Evolutionary conservation across 2,888 invertebrate species (phyloP).

Genomic region (Caenorhabditis wallacei): DNA sequence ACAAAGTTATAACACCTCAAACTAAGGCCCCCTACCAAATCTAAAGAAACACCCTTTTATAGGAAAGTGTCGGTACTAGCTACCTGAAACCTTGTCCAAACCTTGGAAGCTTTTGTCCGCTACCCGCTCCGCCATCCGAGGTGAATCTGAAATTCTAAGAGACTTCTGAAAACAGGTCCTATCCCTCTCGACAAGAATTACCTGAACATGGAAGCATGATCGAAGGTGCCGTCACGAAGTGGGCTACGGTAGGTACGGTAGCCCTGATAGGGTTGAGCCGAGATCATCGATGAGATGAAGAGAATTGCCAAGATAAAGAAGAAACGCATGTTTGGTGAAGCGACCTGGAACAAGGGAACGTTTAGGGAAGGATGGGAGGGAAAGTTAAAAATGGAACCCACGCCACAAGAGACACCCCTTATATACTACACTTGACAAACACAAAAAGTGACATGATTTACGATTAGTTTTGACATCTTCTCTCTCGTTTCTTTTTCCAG

Average conservation of each 20-base stretch:
- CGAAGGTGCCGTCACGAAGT: conserved; percentile 56
- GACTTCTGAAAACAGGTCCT: conserved; percentile 30
- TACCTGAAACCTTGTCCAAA: conserved; percentile 63
- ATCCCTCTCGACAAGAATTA: conserved; percentile 20
- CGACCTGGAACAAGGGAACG: neutral
- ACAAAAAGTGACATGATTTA: conserved; percentile 37
- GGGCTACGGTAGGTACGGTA: conserved; percentile 63
- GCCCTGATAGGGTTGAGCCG: conserved; percentile 29
- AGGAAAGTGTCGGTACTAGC: conserved; percentile 42
- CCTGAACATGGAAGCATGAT: conserved; percentile 61
- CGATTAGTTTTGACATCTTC: conserved; percentile 3
- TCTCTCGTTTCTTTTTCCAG: neutral
- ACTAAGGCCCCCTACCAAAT: too few relatives aligned
- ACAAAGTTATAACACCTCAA: too few relatives aligned
- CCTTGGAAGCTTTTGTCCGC: conserved; percentile 51
- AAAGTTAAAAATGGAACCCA: neutral
- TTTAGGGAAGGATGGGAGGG: neutral
- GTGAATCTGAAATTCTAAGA: conserved; percentile 44
- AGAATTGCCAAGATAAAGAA: conserved; percentile 19
- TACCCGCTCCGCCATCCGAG: conserved; percentile 13
- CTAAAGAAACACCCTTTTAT: neutral
- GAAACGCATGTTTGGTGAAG: conserved; percentile 45
- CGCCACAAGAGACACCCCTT: too few relatives aligned
- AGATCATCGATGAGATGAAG: conserved; percentile 9
- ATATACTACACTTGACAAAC: neutral